A percentile compares a stretch with the other conserved stretches of the same genome.
Evolutionary conservation across 2,888 invertebrate species (phyloP).

Genomic region (Oligia strigilis): DNA sequence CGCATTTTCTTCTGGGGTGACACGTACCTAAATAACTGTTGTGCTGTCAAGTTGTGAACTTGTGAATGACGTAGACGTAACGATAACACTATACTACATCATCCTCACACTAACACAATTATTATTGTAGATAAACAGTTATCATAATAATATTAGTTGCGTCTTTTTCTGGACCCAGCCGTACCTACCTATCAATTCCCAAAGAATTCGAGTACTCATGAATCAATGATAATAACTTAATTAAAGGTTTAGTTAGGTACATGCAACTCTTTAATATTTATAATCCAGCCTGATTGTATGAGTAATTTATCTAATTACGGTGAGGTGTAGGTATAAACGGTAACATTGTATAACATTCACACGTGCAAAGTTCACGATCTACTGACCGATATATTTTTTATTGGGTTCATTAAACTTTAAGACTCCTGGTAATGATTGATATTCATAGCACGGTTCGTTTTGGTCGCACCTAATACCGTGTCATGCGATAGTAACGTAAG

Average conservation of each 20-base stretch:
- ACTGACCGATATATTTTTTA: slow-evolving; percentile 52
- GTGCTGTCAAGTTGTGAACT: background rate
- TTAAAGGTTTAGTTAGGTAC: background rate
- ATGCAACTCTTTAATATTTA: background rate
- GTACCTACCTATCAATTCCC: background rate
- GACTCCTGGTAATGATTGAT: slow-evolving; percentile 37
- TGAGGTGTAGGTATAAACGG: background rate
- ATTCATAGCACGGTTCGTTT: slow-evolving; percentile 41
- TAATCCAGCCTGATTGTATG: background rate
- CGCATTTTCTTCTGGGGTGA: background rate
- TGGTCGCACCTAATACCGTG: slow-evolving; percentile 13
- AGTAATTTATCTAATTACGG: background rate
- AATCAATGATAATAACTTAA: background rate
- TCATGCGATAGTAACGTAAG: slow-evolving; percentile 33
- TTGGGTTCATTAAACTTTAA: slow-evolving; percentile 58
- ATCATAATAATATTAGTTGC: background rate
- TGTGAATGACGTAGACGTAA: slow-evolving; percentile 8
- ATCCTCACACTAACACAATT: slow-evolving; percentile 12
- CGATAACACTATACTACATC: slow-evolving; percentile 17
- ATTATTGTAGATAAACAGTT: slow-evolving; percentile 15
- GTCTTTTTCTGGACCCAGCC: background rate
- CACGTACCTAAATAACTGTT: slow-evolving; percentile 15
- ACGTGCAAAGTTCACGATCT: slow-evolving; percentile 45
- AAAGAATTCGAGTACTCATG: background rate
- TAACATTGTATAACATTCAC: slow-evolving; percentile 9